Percentiles rank a stretch among this genome's conserved stretches.
These are phyloP conservation scores for Troglohyphantes excavatus DNA, from an alignment of 2,888 invertebrate species.

Conservation along the genomic window DNA sequence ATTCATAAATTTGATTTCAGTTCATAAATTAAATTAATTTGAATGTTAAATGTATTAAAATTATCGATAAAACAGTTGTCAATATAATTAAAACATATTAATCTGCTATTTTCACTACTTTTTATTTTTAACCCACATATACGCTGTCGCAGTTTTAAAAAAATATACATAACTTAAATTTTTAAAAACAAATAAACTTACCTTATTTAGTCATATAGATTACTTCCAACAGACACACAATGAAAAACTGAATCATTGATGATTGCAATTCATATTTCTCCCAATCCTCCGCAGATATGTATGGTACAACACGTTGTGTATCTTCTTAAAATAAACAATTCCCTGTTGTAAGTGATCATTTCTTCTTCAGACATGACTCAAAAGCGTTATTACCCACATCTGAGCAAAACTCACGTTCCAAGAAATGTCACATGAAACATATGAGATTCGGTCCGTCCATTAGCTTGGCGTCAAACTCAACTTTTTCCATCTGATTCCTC, in stretches of 20 bases:
- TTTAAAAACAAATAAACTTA: not conserved
- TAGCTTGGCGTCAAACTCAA: not conserved
- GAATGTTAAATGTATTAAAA: no score
- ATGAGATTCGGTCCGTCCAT: slow-evolving; percentile 3
- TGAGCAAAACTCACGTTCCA: slow-evolving; percentile 30
- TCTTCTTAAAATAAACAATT: not conserved
- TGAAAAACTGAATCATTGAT: not conserved
- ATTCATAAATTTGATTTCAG: no score
- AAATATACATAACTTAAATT: no score
- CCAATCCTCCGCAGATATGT: not conserved
- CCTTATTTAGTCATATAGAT: not conserved
- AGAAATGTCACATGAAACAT: not conserved
- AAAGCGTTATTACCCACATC: slow-evolving; percentile 16
- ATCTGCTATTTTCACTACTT: no score
- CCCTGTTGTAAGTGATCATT: not conserved
- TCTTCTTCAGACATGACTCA: not conserved
- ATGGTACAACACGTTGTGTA: not conserved
- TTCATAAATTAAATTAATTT: no score
- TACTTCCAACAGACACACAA: slow-evolving; percentile 1
- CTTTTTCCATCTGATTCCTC: slow-evolving; percentile 57
- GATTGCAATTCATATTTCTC: not conserved
- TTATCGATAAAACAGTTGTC: no score
- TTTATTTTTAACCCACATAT: no score
- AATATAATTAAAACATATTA: no score
- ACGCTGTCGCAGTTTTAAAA: no score